Evolutionary conservation across 2,888 invertebrate species (phyloP).

Genomic region (Dasypolia templi): DNA sequence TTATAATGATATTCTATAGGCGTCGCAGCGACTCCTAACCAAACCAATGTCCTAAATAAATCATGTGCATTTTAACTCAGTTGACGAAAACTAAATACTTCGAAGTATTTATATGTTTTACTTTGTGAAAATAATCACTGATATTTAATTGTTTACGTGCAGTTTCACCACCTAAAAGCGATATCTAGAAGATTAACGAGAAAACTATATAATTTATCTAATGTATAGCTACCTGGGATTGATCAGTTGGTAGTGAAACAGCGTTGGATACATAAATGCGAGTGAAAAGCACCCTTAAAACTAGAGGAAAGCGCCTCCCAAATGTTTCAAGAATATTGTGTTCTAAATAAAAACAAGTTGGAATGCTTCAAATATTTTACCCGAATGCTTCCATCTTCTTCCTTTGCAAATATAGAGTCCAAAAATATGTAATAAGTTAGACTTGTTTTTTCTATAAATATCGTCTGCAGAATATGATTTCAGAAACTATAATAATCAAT

Average conservation of each 20-base stretch:
- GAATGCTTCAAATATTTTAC: constrained; percentile 69
- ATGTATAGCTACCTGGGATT: constrained; percentile 44
- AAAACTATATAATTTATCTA: constrained; percentile 49
- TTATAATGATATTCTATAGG: constrained; percentile 65
- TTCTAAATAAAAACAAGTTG: constrained; percentile 65
- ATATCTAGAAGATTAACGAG: constrained; percentile 64
- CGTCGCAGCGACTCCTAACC: constrained; percentile 70
- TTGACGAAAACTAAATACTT: constrained; percentile 40
- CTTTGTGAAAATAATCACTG: constrained; percentile 35
- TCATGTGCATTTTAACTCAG: constrained; percentile 63
- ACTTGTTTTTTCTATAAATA: constrained; percentile 52
- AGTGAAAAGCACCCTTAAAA: constrained; percentile 61
- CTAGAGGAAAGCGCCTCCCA: constrained; percentile 30
- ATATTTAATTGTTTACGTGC: constrained; percentile 27
- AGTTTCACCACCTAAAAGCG: constrained; percentile 65
- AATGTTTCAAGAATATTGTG: constrained; percentile 46
- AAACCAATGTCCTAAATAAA: constrained; percentile 73
- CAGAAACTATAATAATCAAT: constrained; percentile 46
- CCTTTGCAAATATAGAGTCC: constrained; percentile 66
- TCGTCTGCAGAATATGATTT: constrained; percentile 40
- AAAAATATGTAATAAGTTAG: constrained; percentile 69
- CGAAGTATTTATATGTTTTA: constrained; percentile 39
- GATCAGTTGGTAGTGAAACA: constrained; percentile 42
- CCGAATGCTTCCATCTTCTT: constrained; percentile 50
- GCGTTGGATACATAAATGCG: constrained; percentile 57